Evolutionary conservation across 2,113 vertebrate species (phyloP).

Genomic region (Mesitornis unicolor): DNA sequence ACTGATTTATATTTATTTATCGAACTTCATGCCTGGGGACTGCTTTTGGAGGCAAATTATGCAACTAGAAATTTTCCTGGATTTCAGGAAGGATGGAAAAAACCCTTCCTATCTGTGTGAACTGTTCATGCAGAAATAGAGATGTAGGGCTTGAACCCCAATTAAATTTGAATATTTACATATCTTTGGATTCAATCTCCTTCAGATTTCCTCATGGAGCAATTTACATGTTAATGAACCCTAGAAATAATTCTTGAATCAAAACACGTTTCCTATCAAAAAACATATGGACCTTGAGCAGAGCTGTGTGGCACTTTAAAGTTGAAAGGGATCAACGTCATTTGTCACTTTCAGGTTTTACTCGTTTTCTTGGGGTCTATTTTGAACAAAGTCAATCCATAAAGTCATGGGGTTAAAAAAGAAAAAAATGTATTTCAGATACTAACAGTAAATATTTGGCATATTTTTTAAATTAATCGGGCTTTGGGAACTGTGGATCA

Average conservation of each 20-base stretch:
- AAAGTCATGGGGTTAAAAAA: background rate
- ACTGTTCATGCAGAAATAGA: background rate
- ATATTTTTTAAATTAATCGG: background rate
- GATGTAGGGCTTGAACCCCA: conserved; percentile 28
- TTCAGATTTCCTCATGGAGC: conserved; percentile 9
- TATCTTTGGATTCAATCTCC: conserved; percentile 6
- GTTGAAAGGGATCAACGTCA: background rate
- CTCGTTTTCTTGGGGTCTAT: background rate
- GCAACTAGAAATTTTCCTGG: background rate
- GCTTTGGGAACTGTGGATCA: background rate
- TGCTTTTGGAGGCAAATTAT: background rate
- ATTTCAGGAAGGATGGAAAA: background rate
- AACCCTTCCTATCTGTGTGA: background rate
- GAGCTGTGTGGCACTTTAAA: background rate
- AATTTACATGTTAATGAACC: conserved; percentile 50
- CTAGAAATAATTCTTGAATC: conserved; percentile 1
- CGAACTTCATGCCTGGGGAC: background rate
- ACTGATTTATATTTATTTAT: background rate
- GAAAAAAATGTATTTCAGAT: background rate
- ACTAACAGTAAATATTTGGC: background rate
- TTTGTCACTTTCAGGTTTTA: background rate
- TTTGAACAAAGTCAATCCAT: background rate
- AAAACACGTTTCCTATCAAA: conserved; percentile 27
- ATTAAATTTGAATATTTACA: conserved; percentile 47
- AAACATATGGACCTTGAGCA: background rate